Evolutionary conservation across 2,113 vertebrate species (phyloP), one percentile per base, ranked within the genome.

Genomic region (Nicator chloris): DNA sequence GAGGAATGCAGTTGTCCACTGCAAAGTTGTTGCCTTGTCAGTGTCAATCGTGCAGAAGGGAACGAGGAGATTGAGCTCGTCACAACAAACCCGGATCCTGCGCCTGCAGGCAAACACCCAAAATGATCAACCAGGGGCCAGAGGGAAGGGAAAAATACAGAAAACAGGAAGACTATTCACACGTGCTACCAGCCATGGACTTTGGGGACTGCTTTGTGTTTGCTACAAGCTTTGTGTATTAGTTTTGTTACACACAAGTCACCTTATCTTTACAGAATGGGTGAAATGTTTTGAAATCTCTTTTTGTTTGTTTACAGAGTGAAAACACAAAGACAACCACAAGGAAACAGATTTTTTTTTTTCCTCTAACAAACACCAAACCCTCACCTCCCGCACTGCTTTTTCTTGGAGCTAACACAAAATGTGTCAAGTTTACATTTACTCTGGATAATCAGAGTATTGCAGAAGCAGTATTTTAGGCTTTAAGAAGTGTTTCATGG

Each of bases 21-120:
- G 98, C 37, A 99, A 96, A 5, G 99, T 99, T 10, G 98, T 99
- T 35, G 98, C 98, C 97, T 99, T 99, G 82, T 99, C 99, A 0
- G 99, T 99, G 22, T 98, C 98, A 0, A 95, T 56, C 0, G 97
- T 98, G 93, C 99, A 99, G 97, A 99, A 99, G 0, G 99, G 99
- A 90, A 99, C 99, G 66, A 99, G 96, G 30, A 96, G 97, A 82
- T 99, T 99, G 92, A 99, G 91, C 96, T 99, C 98, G 13, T 99
- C 98, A n/a, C 99, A 99, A 77, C 98, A 99, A 72, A 98, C 92
- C 47, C 99, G 98, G 84, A 99, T 99, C 93, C 97, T 98, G 97
- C 98, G 98, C 97, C 99, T 99, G 76, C 28, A 56, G 88, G 54
- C 63, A 95, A 72, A 93, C 1, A 61, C 59, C 56, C 64, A 49